Percentiles rank a stretch among this genome's conserved stretches.
phyloP scores from a whole-genome alignment of 1,140 invertebrate genomes.

The Leptopilina clavipes region DNA sequence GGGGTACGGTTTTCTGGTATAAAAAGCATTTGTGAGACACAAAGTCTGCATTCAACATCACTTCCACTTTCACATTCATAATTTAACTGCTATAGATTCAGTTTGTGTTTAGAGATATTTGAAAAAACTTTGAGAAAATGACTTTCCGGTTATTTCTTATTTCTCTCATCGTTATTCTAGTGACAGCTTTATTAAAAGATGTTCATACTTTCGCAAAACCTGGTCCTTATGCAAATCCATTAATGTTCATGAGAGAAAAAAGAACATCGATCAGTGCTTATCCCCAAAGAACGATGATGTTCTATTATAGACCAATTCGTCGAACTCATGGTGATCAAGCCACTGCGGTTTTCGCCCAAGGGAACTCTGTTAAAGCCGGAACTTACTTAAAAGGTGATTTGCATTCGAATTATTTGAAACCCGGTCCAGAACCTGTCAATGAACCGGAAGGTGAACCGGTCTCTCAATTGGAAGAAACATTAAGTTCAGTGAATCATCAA shows the following conservation, averaged over 20 bases:
- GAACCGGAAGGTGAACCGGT: conserved; percentile 61
- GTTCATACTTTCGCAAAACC: neutral
- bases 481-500: conserved; percentile 35
- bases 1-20: conserved; percentile 55
- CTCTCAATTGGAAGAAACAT: conserved; percentile 46
- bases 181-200: neutral
- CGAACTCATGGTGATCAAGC: conserved; percentile 54
- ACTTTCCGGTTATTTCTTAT: neutral
- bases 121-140: neutral
- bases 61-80: neutral
- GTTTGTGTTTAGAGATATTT: neutral
- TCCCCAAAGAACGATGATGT: conserved; percentile 68
- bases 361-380: conserved; percentile 65
- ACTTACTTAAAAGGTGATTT: conserved; percentile 58
- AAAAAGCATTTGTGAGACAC: conserved; percentile 65
- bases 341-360: conserved; percentile 66
- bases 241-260: conserved; percentile 57
- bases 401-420: conserved; percentile 49
- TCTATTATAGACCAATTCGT: conserved; percentile 65
- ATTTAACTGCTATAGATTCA: neutral
- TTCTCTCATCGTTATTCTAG: neutral
- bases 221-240: conserved; percentile 47
- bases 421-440: conserved; percentile 58
- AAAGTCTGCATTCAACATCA: conserved; percentile 48
- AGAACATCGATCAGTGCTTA: conserved; percentile 53